Evolutionary conservation across 2,888 invertebrate genomes (phyloP), one percentile per base, ranked within the genome.

Genomic region (Polydrusus cervinus): DNA sequence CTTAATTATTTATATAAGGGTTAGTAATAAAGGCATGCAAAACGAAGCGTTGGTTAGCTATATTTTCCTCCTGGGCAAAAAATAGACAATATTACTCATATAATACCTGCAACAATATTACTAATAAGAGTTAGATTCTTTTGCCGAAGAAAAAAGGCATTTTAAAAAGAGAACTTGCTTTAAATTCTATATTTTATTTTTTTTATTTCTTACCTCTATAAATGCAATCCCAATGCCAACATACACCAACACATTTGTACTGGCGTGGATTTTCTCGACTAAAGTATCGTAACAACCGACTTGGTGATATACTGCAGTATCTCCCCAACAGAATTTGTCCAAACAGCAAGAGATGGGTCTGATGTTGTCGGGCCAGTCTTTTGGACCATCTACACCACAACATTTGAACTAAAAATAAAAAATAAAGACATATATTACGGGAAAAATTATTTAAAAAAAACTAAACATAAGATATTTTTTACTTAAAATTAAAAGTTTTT

Each of bases 271-370:
- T 78, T 89, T 90, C 77, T 87, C 86, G 82, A 89, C 88, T 55
- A 92, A 84, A 80, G 89, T 89, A 10, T 86, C 85, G 77, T 89
- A 89, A 79, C 92, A 92, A 25, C 92, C 92, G 53, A 88, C 87
- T 77, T 87, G 81, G 74, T 85, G 83, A 7, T 86, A 82, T 55
- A 82, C 82, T n/a, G 79, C 79, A 20, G 81, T 81, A n/a, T 80
- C 79, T 65, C 76, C 78, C 74, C 67, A 76, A 67, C 76, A 76
- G 67, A 76, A 76, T 67, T 76, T 76, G 38, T 78, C 76, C 72
- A 85, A 89, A 86, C 93, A 93, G 83, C 93, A 93, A 0, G 92
- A 91, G 0, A 90, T 86, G 0, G 93, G 92, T n/a, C 92, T 14
- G 67, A 74, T 77, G 11, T 78, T 79, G 7, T 84, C 83, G 7